These are phyloP conservation scores for Anthophora plumipes DNA, from an alignment of 2,888 invertebrate genomes.

Conservation along the genomic window DNA sequence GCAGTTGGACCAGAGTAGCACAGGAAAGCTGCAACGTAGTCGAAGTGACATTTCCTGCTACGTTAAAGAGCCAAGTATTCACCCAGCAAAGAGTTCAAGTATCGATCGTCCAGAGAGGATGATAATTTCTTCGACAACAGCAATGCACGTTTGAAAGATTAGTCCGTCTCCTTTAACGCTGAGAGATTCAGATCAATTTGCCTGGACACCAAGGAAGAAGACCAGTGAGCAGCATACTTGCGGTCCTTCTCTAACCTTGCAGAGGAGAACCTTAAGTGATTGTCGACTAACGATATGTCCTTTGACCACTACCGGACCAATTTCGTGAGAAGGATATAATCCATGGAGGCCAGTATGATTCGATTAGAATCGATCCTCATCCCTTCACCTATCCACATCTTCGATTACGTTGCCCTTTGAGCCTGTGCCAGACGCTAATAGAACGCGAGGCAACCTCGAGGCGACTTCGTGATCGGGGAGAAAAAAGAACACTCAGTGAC, in stretches of 20 bases:
- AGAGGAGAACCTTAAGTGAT: conserved; percentile 64
- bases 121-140: conserved; percentile 48
- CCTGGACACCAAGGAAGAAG: conserved; percentile 50
- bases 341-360: conserved; percentile 71
- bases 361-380: conserved; percentile 72
- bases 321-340: conserved; percentile 67
- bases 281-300: conserved; percentile 62
- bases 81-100: neutral
- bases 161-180: too few relatives aligned
- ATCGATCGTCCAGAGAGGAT: conserved; percentile 32
- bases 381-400: conserved; percentile 20
- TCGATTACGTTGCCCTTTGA: conserved; percentile 59
- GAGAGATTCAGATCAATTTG: conserved; percentile 63
- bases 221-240: conserved; percentile 37
- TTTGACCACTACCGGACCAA: conserved; percentile 61
- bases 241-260: conserved; percentile 51
- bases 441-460: conserved; percentile 30
- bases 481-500: neutral
- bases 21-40: too few relatives aligned
- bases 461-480: conserved; percentile 4
- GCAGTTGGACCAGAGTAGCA: neutral
- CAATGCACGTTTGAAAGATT: conserved; percentile 49
- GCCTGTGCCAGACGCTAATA: conserved; percentile 41
- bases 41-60: too few relatives aligned
- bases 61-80: conserved; percentile 14